Percentiles rank a stretch among this genome's conserved stretches.
Conservation (phyloP, 2,113 vertebrate genomes). For the Pavo muticus region DNA sequence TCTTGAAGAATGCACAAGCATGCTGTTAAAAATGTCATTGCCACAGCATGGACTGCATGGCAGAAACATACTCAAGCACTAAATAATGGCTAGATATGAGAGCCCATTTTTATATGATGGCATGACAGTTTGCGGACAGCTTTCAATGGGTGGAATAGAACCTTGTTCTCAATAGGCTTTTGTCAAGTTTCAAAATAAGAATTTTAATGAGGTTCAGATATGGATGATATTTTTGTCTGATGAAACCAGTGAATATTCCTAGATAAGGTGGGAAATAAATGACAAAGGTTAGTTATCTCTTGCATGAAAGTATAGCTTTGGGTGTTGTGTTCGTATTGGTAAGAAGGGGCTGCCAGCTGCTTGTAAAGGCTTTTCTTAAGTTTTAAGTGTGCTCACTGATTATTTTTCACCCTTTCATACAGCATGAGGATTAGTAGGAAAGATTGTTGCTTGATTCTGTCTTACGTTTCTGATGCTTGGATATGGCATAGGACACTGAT, state of each 20-base stretch:
- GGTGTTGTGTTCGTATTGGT: background rate
- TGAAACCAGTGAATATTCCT: background rate
- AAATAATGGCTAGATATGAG: background rate
- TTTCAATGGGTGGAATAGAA: background rate
- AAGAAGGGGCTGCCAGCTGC: background rate
- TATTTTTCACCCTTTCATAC: background rate
- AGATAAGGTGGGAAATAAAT: background rate
- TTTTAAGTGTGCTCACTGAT: background rate
- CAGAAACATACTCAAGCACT: background rate
- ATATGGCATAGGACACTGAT: background rate
- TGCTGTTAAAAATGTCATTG: background rate
- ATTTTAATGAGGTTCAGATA: background rate
- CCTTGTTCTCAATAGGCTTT: background rate
- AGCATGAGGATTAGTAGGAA: background rate
- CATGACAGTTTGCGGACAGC: background rate
- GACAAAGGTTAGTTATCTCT: background rate
- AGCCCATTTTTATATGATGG: rapidly evolving
- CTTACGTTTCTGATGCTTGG: background rate
- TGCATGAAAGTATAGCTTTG: background rate
- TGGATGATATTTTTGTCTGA: background rate
- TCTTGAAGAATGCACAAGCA: background rate
- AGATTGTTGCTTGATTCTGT: background rate
- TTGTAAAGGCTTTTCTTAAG: background rate
- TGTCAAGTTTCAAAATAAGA: background rate
- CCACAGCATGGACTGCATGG: background rate